Evolutionary conservation across 2,888 invertebrate genomes (phyloP).

Genomic region (Orthosia incerta): DNA sequence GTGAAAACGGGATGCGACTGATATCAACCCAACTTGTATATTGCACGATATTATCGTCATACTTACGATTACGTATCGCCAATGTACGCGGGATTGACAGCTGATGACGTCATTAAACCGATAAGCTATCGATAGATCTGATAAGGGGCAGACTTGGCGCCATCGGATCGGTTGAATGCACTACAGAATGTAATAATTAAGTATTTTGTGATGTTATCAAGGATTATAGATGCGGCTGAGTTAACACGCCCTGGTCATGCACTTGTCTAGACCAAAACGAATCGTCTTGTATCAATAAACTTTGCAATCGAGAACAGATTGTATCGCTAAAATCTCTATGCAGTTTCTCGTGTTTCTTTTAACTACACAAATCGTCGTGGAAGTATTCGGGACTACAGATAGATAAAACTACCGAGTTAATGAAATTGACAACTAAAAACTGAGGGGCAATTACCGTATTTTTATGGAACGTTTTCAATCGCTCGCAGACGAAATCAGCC

Average conservation of each 20-base stretch:
- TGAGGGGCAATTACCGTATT: too few species aligned
- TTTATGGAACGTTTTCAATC: too few species aligned
- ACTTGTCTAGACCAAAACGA: slow-evolving; percentile 18
- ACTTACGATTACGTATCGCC: slow-evolving; percentile 54
- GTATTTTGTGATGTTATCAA: slow-evolving; percentile 34
- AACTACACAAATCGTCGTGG: too few species aligned
- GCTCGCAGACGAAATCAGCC: too few species aligned
- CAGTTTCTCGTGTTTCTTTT: neutral
- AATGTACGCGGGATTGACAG: slow-evolving; percentile 62
- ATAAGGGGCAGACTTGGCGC: slow-evolving; percentile 81
- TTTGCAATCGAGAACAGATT: slow-evolving; percentile 15
- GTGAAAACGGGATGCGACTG: slow-evolving; percentile 35
- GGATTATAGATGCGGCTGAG: slow-evolving; percentile 10
- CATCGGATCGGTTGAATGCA: slow-evolving; percentile 53
- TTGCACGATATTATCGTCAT: slow-evolving; percentile 48
- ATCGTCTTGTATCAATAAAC: neutral
- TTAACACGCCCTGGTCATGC: slow-evolving; percentile 7
- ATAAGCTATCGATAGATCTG: slow-evolving; percentile 76
- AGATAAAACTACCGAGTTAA: neutral
- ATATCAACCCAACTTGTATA: slow-evolving; percentile 27
- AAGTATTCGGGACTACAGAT: neutral
- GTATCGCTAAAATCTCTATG: neutral
- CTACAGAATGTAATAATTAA: slow-evolving; percentile 25
- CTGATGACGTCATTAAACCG: slow-evolving; percentile 77
- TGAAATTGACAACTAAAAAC: neutral